These are phyloP conservation scores for Pseudorasbora parva DNA, from an alignment of 2,113 vertebrate species.

Conservation along the genomic window DNA sequence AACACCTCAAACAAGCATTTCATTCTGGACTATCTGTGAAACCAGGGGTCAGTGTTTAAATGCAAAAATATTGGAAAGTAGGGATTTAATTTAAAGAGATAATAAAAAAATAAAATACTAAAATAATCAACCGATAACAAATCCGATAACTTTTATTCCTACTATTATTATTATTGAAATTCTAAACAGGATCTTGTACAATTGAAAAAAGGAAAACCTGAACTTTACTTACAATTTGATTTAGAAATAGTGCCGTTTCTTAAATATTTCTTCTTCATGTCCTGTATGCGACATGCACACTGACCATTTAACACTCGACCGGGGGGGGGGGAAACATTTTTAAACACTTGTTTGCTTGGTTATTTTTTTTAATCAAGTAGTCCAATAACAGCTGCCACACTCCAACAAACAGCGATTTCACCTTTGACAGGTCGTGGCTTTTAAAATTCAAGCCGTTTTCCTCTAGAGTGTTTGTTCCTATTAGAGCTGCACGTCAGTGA, in stretches of 20 bases:
- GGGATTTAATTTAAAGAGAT: neutral
- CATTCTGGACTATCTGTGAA: no score
- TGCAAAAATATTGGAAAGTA: no score
- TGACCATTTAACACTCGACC: neutral
- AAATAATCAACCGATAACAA: neutral
- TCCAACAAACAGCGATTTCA: neutral
- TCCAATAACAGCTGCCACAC: neutral
- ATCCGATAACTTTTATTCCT: no score
- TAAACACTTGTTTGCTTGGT: neutral
- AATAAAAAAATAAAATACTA: neutral
- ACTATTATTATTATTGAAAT: neutral
- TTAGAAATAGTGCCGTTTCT: neutral
- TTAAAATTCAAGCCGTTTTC: slow-evolving; percentile 16
- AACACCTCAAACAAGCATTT: no score
- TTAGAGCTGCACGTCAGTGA: neutral
- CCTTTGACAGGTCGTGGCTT: slow-evolving; percentile 6
- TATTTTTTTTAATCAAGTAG: neutral
- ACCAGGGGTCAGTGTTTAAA: neutral
- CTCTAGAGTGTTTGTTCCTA: slow-evolving; percentile 7
- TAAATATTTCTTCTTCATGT: neutral
- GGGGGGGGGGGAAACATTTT: neutral
- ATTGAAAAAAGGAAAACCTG: neutral
- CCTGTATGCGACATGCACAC: neutral
- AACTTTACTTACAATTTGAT: neutral
- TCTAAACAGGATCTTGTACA: neutral